Evolutionary conservation across 2,888 invertebrate species (phyloP), one percentile per base, ranked within the genome.

Genomic region (Diadromus collaris): DNA sequence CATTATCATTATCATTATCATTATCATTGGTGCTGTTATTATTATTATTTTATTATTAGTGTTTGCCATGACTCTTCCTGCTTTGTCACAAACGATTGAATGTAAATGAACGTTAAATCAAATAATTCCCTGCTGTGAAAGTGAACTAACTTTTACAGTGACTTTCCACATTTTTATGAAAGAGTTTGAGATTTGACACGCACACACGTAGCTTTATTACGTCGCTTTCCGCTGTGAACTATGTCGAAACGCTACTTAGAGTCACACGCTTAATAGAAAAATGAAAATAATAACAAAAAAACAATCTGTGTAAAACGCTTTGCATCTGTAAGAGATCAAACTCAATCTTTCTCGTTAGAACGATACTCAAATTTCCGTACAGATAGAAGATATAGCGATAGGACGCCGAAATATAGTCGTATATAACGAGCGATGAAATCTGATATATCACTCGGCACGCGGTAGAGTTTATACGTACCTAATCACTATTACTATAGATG

Each of bases 401-500:
- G 46, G 13, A 64, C 64, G 65, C 73, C 58, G 65, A 67, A 73
- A 60, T 67, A 65, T 67, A 65, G 60, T 67, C 3, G 38, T 44
- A 67, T 19, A 67, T 32, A 24, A 44, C 29, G 29, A 29, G 38
- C 7, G 63, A 21, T 41, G 51, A 61, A 41, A 70, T 19, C 34
- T 7, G 41, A 44, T 34, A 44, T 34, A 32, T 51, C 24, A 29
- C 54, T 34, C 38, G 16, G 38, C 48, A 38, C 58, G 24, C 38
- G 32, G 24, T 61, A 41, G 44, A 32, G 13, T 24, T 56, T 58
- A n/a, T 16, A 16, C 48, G 24, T 51, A 51, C 64, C 29, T 67
- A 56, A 69, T 72, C 54, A 71, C 61, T 60, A 75, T 71, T 80
- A 68, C 64, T 74, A 70, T 76, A 79, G 76, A 71, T 44, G 79